A percentile compares a stretch with the other conserved stretches of the same genome.
phyloP scores from a whole-genome alignment of 2,113 vertebrate genomes.

The Gila orcuttii region DNA sequence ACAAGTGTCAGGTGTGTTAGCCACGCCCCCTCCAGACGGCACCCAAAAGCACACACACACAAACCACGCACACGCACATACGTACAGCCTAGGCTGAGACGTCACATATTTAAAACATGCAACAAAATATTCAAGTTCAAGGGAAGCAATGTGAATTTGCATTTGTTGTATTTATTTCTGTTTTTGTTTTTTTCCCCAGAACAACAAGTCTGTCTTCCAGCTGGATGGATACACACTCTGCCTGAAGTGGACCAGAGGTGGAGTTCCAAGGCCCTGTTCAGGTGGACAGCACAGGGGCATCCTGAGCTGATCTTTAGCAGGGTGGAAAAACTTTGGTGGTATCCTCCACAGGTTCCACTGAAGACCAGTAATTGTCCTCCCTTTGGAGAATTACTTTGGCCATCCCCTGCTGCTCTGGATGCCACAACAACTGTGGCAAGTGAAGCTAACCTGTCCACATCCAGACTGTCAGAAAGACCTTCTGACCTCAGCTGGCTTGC shows the following conservation, averaged over 20 bases:
- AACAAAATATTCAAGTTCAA: too few species aligned
- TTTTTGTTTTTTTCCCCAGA: neutral
- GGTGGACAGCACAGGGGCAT: neutral
- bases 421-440: neutral
- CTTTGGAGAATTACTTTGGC: neutral
- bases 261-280: neutral
- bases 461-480: neutral
- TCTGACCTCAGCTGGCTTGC: neutral
- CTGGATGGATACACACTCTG: neutral
- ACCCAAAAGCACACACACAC: too few species aligned
- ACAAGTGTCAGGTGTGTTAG: too few species aligned
- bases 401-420: neutral
- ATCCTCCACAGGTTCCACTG: neutral
- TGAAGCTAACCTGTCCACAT: neutral
- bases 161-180: too few species aligned
- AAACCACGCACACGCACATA: too few species aligned
- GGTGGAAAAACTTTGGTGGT: neutral
- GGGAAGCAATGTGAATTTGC: too few species aligned
- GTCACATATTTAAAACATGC: neutral
- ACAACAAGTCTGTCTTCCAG: neutral
- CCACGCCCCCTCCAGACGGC: too few species aligned
- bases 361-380: neutral
- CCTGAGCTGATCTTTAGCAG: neutral
- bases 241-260: neutral
- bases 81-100: too few species aligned